Percentiles rank a stretch among this genome's conserved stretches.
phyloP scores from a whole-genome alignment of 2,113 vertebrate species.

The Calypte anna region DNA sequence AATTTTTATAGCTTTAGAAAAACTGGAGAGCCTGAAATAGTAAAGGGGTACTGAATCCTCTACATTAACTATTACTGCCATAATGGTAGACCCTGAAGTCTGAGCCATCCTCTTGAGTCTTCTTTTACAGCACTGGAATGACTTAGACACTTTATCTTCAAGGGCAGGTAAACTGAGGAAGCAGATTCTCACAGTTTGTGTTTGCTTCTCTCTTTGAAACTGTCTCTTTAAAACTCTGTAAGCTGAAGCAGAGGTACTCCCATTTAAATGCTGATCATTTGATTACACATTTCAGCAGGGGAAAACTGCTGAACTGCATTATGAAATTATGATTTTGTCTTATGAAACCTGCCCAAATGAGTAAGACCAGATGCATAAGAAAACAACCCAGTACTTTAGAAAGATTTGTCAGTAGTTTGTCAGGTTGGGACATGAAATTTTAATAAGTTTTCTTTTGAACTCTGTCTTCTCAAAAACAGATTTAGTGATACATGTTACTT shows the following conservation, averaged over 20 bases:
- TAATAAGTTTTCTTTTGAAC: constrained; percentile 57
- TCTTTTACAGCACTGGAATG: neutral
- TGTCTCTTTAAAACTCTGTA: neutral
- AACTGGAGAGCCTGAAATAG: neutral
- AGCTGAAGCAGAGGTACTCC: neutral
- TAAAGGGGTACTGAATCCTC: neutral
- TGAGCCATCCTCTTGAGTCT: neutral
- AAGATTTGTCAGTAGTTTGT: constrained; percentile 13
- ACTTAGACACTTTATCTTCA: neutral
- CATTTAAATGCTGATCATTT: constrained; percentile 1
- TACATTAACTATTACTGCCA: neutral
- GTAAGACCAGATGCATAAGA: constrained; percentile 27
- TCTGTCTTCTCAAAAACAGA: constrained; percentile 14
- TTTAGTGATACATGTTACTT: neutral
- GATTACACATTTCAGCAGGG: neutral
- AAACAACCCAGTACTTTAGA: constrained; percentile 42
- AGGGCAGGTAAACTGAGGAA: neutral
- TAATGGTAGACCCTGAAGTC: neutral
- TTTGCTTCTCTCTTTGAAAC: neutral
- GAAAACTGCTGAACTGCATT: constrained; percentile 45
- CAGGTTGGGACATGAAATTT: constrained; percentile 57
- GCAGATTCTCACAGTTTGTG: neutral
- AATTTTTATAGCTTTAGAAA: neutral
- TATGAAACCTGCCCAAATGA: constrained; percentile 33
- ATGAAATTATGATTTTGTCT: constrained; percentile 17